Conservation (phyloP, 2,888 invertebrate genomes). For the Lasioglossum leucozonium region DNA sequence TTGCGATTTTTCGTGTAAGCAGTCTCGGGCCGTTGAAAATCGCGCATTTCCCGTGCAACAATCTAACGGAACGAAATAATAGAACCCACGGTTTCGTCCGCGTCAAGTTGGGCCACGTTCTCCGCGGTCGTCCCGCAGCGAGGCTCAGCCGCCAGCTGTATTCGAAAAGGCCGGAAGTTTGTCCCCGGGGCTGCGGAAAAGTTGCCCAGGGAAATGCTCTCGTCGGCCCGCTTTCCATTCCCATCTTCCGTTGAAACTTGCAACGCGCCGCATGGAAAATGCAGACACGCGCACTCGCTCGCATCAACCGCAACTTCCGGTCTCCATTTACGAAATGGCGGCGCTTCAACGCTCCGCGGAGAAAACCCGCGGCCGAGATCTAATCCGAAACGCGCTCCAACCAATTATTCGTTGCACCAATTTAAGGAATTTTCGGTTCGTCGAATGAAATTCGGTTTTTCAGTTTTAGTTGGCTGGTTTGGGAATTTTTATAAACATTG, state of each 20-base stretch:
- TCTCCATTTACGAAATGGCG: background rate
- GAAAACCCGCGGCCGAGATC: background rate
- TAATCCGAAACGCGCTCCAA: too few relatives aligned
- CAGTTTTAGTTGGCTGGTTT: too few relatives aligned
- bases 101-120: background rate
- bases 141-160: background rate
- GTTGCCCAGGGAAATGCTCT: slow-evolving; percentile 11
- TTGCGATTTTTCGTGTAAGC: background rate
- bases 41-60: background rate
- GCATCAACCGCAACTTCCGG: slow-evolving; percentile 3
- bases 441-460: too few relatives aligned
- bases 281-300: background rate
- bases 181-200: background rate
- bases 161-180: slow-evolving; percentile 5
- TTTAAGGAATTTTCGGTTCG: too few relatives aligned
- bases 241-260: background rate
- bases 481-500: too few relatives aligned
- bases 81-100: background rate
- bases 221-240: background rate
- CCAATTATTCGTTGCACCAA: too few relatives aligned
- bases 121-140: background rate
- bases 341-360: background rate
- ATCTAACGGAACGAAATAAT: background rate
- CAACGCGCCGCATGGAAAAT: background rate
- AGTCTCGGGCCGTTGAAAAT: background rate